Percentiles rank a stretch among this genome's conserved stretches.
These are phyloP conservation scores for Incurvaria masculella DNA, from an alignment of 2,888 invertebrate species.

Conservation along the genomic window DNA sequence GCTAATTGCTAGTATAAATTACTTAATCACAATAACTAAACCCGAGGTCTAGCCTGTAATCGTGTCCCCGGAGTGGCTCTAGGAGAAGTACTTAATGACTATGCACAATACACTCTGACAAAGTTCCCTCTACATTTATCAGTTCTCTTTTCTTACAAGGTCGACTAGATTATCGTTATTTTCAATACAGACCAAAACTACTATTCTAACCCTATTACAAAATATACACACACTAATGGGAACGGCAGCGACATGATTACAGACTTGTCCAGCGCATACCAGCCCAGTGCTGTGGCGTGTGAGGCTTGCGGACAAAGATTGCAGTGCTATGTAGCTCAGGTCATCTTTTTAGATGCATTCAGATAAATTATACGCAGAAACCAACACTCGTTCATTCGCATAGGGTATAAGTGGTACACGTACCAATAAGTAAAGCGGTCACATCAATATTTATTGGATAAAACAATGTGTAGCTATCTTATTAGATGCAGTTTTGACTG, in stretches of 20 bases:
- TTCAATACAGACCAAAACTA: neutral
- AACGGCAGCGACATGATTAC: neutral
- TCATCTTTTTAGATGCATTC: neutral
- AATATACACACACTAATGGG: too few species aligned
- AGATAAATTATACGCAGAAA: neutral
- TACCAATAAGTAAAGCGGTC: neutral
- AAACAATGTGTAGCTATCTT: too few species aligned
- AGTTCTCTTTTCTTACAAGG: too few species aligned
- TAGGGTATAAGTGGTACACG: neutral
- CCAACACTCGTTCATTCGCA: neutral
- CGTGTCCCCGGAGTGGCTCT: neutral
- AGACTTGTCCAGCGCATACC: neutral
- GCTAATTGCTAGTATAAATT: neutral
- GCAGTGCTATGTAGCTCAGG: neutral
- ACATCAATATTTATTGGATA: too few species aligned
- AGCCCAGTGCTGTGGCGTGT: neutral
- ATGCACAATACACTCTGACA: too few species aligned
- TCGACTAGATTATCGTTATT: neutral
- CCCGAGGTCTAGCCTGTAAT: neutral
- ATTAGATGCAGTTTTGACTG: too few species aligned
- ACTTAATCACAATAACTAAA: neutral
- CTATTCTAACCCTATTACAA: too few species aligned
- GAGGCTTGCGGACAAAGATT: neutral
- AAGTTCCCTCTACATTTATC: too few species aligned
- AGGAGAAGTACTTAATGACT: neutral